Evolutionary conservation across 1,140 invertebrate genomes (phyloP), one percentile per base, ranked within the genome.

Genomic region (Trichonephila clavipes): DNA sequence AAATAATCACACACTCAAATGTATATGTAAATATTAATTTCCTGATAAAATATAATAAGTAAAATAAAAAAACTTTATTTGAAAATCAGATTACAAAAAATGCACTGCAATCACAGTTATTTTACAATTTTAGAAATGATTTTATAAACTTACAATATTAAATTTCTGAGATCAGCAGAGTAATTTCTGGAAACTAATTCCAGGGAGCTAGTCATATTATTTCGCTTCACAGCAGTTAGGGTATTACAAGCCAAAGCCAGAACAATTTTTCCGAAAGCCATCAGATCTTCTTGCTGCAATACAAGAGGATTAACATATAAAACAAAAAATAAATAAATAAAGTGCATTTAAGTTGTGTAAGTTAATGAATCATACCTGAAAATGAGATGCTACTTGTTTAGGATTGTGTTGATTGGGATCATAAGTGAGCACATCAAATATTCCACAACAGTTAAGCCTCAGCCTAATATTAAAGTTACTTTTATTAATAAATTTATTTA

Each of bases 231-330:
- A 94, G 98, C 98, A 95, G 98, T 97, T 59, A 98, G 96, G 64
- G 98, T 98, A 95, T 98, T 98, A 96, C 98, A 99, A 12, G 98
- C 98, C 94, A 99, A 96, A 0, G 98, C 98, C 83, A 99, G 96
- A 69, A 99, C 97, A 94, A 99, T 96, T 94, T 98, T 98, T n/a
- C 99, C 99, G 85, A 99, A 96, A 19, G 98, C 97, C 40, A 97
- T 97, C 92, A 99, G 96, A 96, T 99, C 99, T 95, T 99, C 99
- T 97, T 99, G 98, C 97, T 92, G 12, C 18, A 64, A 88, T 61
- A 90, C 86, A 82, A 66, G 90, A 16, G 24, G 7, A 77, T 7
- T 28, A 3, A 34, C 88, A 83, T 93, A 93, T 89, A 66, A 92
- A 28, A 92, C 18, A 89, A 28, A 89, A 51, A 61, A 2, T 34